Percentiles rank a stretch among this genome's conserved stretches.
Conservation (phyloP, 2,888 invertebrate genomes). For the Erebia aethiops region DNA sequence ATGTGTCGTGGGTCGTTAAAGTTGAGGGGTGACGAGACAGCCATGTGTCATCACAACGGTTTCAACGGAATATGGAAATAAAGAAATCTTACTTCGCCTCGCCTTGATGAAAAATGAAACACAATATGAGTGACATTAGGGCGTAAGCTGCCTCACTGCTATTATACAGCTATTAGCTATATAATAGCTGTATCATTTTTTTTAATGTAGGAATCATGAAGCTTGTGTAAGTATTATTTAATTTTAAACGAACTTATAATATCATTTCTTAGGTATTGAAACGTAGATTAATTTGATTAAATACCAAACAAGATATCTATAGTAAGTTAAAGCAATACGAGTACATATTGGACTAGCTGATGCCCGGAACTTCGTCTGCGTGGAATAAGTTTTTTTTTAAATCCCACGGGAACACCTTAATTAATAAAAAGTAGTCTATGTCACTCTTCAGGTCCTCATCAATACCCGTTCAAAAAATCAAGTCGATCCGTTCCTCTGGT, state of each 20-base stretch:
- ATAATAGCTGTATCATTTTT: background rate
- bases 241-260: too few relatives aligned
- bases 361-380: background rate
- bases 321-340: background rate
- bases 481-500: background rate
- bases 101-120: constrained; percentile 10
- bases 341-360: background rate
- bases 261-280: too few relatives aligned
- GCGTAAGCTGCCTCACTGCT: too few relatives aligned
- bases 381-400: background rate
- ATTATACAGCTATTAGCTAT: background rate
- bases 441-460: background rate
- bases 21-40: constrained; percentile 25
- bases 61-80: constrained; percentile 27
- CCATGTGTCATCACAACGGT: constrained; percentile 24
- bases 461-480: background rate
- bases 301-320: too few relatives aligned
- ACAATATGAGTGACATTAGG: too few relatives aligned
- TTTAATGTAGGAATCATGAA: too few relatives aligned
- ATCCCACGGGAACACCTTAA: background rate
- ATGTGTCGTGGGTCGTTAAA: constrained; percentile 21
- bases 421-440: background rate
- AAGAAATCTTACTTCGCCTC: constrained; percentile 17
- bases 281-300: too few relatives aligned
- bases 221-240: too few relatives aligned